Evolutionary conservation across 2,888 invertebrate species (phyloP).

Genomic region (Phragmatobia fuliginosa): DNA sequence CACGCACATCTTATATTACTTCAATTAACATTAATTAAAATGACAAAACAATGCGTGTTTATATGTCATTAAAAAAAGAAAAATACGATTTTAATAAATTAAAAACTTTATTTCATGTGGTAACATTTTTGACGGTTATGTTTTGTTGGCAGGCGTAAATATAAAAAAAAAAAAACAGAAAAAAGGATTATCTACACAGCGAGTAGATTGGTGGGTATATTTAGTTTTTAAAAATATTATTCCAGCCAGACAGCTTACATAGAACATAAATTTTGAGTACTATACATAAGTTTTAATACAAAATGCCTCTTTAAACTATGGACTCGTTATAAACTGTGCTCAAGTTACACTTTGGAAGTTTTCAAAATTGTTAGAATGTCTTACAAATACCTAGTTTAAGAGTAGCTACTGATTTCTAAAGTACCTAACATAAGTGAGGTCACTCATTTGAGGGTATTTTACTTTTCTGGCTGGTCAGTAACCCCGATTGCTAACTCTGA

Average conservation of each 20-base stretch:
- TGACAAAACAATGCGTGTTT: constrained; percentile 12
- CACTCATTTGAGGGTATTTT: background rate
- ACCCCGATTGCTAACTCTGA: background rate
- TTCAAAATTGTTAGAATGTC: background rate
- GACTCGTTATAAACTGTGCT: background rate
- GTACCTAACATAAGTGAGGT: background rate
- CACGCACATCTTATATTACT: background rate
- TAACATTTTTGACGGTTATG: constrained; percentile 1
- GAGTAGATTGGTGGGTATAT: too few relatives aligned
- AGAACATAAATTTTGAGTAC: background rate
- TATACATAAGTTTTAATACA: background rate
- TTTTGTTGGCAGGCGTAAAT: too few relatives aligned
- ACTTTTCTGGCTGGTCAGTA: background rate
- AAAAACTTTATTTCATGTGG: constrained; percentile 7
- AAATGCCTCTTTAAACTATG: background rate
- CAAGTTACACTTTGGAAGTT: background rate
- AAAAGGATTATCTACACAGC: too few relatives aligned
- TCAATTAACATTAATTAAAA: constrained; percentile 17
- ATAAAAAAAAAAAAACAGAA: too few relatives aligned
- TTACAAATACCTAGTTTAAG: background rate
- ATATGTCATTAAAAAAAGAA: background rate
- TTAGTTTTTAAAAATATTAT: too few relatives aligned
- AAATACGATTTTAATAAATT: constrained; percentile 4
- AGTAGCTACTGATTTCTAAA: background rate
- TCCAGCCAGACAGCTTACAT: background rate